Conservation (phyloP, 2,113 vertebrate genomes). For the Oreochromis tanganicae region DNA sequence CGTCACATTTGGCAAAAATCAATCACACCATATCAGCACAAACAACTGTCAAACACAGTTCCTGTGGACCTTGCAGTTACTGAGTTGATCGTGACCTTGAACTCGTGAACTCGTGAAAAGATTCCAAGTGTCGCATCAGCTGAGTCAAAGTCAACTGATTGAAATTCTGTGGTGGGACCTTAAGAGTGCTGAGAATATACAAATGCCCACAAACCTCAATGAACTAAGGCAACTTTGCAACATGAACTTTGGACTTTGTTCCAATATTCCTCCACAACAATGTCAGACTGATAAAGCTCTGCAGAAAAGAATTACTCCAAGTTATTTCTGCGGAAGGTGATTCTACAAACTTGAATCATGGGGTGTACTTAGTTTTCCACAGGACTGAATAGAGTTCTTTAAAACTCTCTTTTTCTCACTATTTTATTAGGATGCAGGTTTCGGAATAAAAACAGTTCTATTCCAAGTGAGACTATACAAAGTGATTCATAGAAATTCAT, state of each 20-base stretch:
- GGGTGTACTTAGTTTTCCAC: not conserved
- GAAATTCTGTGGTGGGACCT: not conserved
- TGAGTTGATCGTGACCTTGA: not conserved
- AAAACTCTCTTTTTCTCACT: not conserved
- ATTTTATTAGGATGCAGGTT: not conserved
- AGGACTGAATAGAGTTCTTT: not conserved
- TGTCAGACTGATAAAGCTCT: not conserved
- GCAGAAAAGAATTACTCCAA: not conserved
- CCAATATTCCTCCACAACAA: not conserved
- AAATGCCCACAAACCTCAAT: not conserved
- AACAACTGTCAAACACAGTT: not conserved
- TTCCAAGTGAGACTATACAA: not conserved
- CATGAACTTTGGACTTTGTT: not conserved
- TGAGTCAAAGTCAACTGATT: not conserved
- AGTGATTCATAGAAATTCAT: not conserved
- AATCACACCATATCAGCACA: not conserved
- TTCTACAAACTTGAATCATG: not conserved
- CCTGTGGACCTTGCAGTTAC: accelerated
- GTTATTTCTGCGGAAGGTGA: not conserved
- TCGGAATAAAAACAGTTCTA: not conserved
- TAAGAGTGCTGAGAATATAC: not conserved
- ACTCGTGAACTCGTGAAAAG: not conserved
- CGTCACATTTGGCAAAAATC: not conserved
- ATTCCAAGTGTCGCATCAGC: not conserved
- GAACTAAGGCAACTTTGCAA: not conserved